Evolutionary conservation across 2,113 vertebrate species (phyloP).

Genomic region (Danionella cerebrum): DNA sequence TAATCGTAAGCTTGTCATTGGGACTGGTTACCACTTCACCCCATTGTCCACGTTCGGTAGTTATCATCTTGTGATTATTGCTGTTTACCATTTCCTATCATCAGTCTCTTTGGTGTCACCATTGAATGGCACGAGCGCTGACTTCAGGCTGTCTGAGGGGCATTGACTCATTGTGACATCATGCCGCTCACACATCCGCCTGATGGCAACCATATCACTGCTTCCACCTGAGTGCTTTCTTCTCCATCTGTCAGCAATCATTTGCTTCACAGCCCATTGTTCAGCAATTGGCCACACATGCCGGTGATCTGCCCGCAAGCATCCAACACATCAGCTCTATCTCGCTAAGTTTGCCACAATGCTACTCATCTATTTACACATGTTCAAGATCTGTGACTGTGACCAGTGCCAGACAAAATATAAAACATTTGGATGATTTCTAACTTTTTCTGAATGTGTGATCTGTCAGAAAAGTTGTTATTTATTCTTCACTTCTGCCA

Average conservation of each 20-base stretch:
- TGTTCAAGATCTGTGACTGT: conserved; percentile 51
- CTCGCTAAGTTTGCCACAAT: conserved; percentile 61
- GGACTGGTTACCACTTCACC: too few relatives aligned
- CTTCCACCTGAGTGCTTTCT: conserved; percentile 63
- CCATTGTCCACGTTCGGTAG: too few relatives aligned
- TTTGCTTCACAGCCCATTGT: conserved; percentile 65
- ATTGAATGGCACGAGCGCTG: conserved; percentile 40
- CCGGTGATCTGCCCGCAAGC: conserved; percentile 59
- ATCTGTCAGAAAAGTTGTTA: too few relatives aligned
- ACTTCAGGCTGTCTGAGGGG: conserved; percentile 58
- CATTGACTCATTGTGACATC: conserved; percentile 68
- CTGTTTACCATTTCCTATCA: conserved; percentile 13
- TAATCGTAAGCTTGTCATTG: too few relatives aligned
- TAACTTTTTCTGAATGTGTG: too few relatives aligned
- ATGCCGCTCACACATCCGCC: conserved; percentile 54
- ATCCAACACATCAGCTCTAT: conserved; percentile 49
- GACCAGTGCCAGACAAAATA: conserved; percentile 36
- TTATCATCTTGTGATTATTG: too few relatives aligned
- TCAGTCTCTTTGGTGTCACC: too few relatives aligned
- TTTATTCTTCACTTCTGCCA: too few relatives aligned
- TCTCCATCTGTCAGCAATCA: conserved; percentile 72
- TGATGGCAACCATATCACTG: conserved; percentile 54
- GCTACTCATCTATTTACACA: conserved; percentile 67
- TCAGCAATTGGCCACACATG: conserved; percentile 64
- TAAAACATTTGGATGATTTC: too few relatives aligned